Percentiles rank a stretch among this genome's conserved stretches.
These are phyloP conservation scores for Macroglossus sobrinus DNA, from an alignment of 2,113 vertebrate genomes.

Conservation along the genomic window DNA sequence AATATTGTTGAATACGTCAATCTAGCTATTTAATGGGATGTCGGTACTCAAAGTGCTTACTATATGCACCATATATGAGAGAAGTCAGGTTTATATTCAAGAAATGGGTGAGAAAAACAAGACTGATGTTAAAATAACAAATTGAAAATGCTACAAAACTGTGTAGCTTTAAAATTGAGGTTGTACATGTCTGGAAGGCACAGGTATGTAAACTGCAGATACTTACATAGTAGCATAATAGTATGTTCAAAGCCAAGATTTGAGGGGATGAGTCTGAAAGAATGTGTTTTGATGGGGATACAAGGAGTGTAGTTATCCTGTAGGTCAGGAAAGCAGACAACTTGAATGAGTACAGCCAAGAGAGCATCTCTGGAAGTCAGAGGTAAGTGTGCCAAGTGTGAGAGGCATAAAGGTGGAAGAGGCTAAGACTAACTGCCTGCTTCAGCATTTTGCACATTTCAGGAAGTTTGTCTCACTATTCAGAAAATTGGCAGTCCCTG, in stretches of 20 bases:
- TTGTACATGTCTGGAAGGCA: neutral
- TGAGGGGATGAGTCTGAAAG: neutral
- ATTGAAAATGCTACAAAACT: neutral
- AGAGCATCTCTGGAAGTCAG: neutral
- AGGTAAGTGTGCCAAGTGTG: accelerated
- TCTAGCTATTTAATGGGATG: neutral
- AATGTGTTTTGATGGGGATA: neutral
- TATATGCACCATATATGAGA: neutral
- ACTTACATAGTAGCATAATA: neutral
- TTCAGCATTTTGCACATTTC: neutral
- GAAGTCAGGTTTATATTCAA: neutral
- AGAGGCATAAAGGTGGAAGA: neutral
- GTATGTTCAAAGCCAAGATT: neutral
- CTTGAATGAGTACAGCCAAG: neutral
- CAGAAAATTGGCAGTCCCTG: neutral
- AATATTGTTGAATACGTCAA: neutral
- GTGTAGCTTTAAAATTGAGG: neutral
- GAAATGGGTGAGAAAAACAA: neutral
- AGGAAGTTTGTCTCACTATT: neutral
- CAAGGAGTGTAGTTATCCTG: neutral
- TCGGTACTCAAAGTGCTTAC: neutral
- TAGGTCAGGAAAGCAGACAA: neutral
- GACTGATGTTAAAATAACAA: neutral
- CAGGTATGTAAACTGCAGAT: neutral
- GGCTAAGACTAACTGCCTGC: accelerated